Percentiles rank a stretch among this genome's conserved stretches.
These are phyloP conservation scores for Cataglyphis cursor DNA, from an alignment of 2,888 invertebrate genomes.

Conservation along the genomic window DNA sequence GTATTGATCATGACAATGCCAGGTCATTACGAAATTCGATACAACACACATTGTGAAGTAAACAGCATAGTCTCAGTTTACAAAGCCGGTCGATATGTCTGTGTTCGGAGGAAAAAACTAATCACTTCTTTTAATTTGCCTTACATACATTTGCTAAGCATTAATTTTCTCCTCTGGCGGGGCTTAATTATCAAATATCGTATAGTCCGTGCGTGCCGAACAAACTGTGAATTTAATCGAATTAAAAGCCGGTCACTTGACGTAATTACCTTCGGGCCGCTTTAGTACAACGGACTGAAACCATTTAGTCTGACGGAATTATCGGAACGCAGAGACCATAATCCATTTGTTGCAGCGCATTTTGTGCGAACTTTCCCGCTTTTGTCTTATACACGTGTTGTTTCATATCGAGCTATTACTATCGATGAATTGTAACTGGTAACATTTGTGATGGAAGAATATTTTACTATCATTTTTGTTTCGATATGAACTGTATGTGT, in stretches of 20 bases:
- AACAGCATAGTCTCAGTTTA: conserved; percentile 54
- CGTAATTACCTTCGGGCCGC: neutral
- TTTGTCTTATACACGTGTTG: neutral
- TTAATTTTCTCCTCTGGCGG: conserved; percentile 25
- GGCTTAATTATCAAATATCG: conserved; percentile 21
- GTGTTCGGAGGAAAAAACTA: conserved; percentile 5
- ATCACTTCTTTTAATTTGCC: conserved; percentile 41
- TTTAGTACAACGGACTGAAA: neutral
- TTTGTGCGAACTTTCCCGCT: neutral
- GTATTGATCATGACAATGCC: neutral
- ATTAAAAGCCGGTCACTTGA: conserved; percentile 35
- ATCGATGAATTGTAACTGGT: neutral
- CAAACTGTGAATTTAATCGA: conserved; percentile 32
- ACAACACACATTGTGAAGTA: conserved; percentile 23
- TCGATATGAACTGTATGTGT: neutral
- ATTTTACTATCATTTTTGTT: neutral
- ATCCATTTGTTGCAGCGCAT: conserved; percentile 7
- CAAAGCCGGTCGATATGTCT: conserved; percentile 50
- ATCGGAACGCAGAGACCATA: conserved; percentile 4
- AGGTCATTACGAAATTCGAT: conserved; percentile 51
- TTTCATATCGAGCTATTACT: neutral
- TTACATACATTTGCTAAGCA: neutral
- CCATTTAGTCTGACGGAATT: neutral
- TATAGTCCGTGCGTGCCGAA: neutral
- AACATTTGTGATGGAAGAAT: neutral